Percentiles rank a stretch among this genome's conserved stretches.
phyloP scores from a whole-genome alignment of 2,797 vertebrate species.

The Clarias laeviceps region DNA sequence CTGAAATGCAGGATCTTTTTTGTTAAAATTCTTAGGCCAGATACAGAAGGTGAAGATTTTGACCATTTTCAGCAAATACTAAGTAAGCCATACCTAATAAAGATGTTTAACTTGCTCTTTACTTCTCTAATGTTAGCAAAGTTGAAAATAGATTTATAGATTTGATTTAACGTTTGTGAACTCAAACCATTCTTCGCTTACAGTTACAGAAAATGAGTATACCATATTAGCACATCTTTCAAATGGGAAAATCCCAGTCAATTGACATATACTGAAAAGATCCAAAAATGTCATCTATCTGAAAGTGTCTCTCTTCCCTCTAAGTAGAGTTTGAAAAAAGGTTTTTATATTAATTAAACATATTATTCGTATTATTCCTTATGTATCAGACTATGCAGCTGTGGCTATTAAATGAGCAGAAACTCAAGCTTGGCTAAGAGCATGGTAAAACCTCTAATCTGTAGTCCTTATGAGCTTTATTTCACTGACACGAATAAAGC shows the following conservation, averaged over 20 bases:
- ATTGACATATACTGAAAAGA: not conserved
- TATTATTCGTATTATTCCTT: not conserved
- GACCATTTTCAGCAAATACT: not conserved
- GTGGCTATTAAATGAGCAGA: constrained; percentile 5
- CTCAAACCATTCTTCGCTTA: not conserved
- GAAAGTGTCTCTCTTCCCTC: not conserved
- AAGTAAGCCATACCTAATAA: not conserved
- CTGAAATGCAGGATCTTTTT: not conserved
- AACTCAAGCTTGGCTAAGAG: constrained; percentile 17
- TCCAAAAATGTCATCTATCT: not conserved
- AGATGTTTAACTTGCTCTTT: not conserved
- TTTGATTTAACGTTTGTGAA: not conserved
- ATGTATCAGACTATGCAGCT: not conserved
- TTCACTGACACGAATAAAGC: constrained; percentile 5
- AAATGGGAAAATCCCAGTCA: not conserved
- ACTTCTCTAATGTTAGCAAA: not conserved
- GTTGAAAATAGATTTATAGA: not conserved
- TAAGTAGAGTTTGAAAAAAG: not conserved
- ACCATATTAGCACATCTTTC: not conserved
- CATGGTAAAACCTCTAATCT: constrained; percentile 26
- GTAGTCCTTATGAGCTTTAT: constrained; percentile 38
- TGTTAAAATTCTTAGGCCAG: not conserved
- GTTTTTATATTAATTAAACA: not conserved
- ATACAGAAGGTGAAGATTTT: not conserved
- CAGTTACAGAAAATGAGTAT: not conserved